Evolutionary conservation across 2,797 vertebrate genomes (phyloP).

Genomic region (Sternarchorhynchus goeldii): DNA sequence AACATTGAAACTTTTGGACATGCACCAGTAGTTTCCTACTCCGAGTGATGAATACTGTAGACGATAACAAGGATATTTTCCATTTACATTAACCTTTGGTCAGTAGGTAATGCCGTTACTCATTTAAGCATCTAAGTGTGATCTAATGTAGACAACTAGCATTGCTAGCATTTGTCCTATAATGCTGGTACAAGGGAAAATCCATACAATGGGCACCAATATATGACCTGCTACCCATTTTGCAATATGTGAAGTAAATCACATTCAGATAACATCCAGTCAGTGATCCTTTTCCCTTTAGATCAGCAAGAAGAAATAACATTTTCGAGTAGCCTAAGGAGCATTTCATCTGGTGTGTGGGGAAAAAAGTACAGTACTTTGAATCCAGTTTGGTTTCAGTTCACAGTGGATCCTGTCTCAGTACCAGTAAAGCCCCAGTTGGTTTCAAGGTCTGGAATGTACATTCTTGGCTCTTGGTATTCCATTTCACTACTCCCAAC

Average conservation of each 20-base stretch:
- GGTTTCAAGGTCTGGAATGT: constrained; percentile 43
- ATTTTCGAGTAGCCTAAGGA: neutral
- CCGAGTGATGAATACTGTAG: constrained; percentile 6
- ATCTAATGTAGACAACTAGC: neutral
- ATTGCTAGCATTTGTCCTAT: neutral
- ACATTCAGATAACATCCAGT: too few relatives aligned
- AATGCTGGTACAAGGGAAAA: neutral
- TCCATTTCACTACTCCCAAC: neutral
- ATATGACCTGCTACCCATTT: neutral
- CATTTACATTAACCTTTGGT: neutral
- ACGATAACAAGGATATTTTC: neutral
- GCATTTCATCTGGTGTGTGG: neutral
- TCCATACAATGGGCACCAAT: neutral
- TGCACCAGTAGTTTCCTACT: constrained; percentile 16
- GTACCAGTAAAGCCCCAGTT: constrained; percentile 37
- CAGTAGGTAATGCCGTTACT: neutral
- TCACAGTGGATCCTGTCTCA: constrained; percentile 50
- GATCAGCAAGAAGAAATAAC: neutral
- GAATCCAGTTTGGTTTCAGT: constrained; percentile 2
- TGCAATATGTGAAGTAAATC: neutral
- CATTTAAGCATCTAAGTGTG: neutral
- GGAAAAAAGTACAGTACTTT: neutral
- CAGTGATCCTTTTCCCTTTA: neutral
- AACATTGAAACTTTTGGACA: constrained; percentile 17
- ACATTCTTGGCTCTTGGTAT: constrained; percentile 10